Base-by-base conservation (phyloP, 2,113 vertebrate species). In the Chelonoidis abingdonii region DNA sequence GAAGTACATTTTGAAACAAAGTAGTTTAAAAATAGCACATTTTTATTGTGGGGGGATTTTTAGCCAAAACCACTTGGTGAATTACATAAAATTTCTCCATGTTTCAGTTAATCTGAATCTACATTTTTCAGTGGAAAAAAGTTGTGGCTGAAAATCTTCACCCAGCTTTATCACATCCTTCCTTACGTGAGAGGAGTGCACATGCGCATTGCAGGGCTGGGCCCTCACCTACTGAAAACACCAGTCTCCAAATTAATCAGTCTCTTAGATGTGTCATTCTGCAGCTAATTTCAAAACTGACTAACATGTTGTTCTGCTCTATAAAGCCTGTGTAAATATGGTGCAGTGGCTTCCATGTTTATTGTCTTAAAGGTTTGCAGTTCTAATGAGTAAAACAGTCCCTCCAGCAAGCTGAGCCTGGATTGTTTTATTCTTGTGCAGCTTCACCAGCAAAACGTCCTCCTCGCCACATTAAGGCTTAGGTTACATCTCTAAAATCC, bases 391-490 rank as follows among this genome's bases (percentile, higher is more conserved):
- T 27, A 41, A n/a, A 44, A 76, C 72, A 25, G 38, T 27, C 22
- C 22, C 11, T 27, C 41, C 24, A 47, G 75, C 41, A 27, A 47
- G 24, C 25, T 14, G 41, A 78, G 21, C 41, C 38, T 13, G 38
- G 38, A 14, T 76, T 25, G 21, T 27, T 76, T 2, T 35, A 21
- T 27, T 16, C 14, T 90, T 0, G 0, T 1, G 7, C 25, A 2
- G 2, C 1, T 88, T 57, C 75, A 4, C 81, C n/a, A 8, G 16
- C 53, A 0, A 52, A 8, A 1, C 1, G 4, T 29, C 87, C 5
- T 76, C 24, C 41, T 53, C 49, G 1, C 0, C 7, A 29, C 10
- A 38, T 72, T 49, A 80, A 57, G 11, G 27, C 9, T 41, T 44
- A 25, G 11, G 72, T 76, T 41, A 25, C 75, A 25, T 16, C 41